A percentile compares a stretch with the other conserved stretches of the same genome.
Evolutionary conservation across 2,113 vertebrate genomes (phyloP).

Genomic region (Camelus bactrianus): DNA sequence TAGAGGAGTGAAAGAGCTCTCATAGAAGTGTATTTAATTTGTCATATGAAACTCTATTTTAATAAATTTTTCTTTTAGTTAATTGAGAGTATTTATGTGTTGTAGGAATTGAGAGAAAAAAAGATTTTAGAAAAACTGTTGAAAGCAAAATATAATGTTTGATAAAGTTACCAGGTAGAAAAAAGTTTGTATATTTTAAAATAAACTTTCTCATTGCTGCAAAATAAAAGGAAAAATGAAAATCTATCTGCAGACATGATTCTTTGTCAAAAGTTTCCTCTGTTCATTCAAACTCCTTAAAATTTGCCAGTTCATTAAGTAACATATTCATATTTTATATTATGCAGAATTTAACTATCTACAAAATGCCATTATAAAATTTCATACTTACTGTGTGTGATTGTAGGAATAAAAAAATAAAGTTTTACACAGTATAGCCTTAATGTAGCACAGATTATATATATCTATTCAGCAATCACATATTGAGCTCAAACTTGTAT

Average conservation of each 20-base stretch:
- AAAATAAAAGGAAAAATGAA: neutral
- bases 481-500: neutral
- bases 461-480: neutral
- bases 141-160: neutral
- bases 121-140: neutral
- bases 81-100: neutral
- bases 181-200: neutral
- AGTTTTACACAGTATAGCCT: neutral
- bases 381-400: neutral
- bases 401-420: neutral
- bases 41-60: neutral
- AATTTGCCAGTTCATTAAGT: neutral
- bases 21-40: neutral
- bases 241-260: neutral
- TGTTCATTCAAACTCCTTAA: neutral
- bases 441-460: neutral
- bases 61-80: constrained; percentile 11
- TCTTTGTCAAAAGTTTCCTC: neutral
- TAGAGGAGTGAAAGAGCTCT: neutral
- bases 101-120: neutral
- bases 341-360: neutral
- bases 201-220: neutral
- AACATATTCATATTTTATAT: neutral
- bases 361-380: neutral
- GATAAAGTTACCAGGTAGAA: neutral